A percentile compares a stretch with the other conserved stretches of the same genome.
These are phyloP conservation scores for Athalia circularis DNA, from an alignment of 2,888 invertebrate species.

Conservation along the genomic window DNA sequence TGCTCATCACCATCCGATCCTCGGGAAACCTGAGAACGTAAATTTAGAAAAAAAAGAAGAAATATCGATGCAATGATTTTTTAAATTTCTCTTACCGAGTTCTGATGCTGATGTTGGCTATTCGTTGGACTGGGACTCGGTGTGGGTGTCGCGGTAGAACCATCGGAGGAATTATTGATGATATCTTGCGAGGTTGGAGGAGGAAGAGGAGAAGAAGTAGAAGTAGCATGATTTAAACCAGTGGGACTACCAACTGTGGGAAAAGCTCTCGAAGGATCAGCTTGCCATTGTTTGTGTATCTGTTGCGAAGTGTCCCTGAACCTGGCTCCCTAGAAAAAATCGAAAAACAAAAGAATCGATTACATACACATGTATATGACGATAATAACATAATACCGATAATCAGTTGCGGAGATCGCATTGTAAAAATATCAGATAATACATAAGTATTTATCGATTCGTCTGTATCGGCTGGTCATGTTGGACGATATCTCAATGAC, in stretches of 20 bases:
- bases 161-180: constrained; percentile 5
- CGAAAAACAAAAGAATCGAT: not conserved
- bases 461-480: too few relatives aligned
- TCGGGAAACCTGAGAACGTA: not conserved
- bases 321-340: constrained; percentile 76
- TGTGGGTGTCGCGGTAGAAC: constrained; percentile 64
- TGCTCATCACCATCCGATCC: not conserved
- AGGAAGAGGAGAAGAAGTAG: not conserved
- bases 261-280: constrained; percentile 72
- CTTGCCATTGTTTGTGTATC: constrained; percentile 82
- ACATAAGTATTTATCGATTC: too few relatives aligned
- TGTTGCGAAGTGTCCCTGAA: constrained; percentile 86
- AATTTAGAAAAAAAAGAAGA: not conserved
- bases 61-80: not conserved
- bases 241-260: constrained; percentile 67
- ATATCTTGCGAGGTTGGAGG: not conserved
- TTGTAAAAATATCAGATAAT: too few relatives aligned
- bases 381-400: not conserved
- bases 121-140: constrained; percentile 71
- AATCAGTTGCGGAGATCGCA: too few relatives aligned
- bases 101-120: constrained; percentile 60
- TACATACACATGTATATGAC: not conserved
- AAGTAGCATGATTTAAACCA: constrained; percentile 22
- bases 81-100: constrained; percentile 62
- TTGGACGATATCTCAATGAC: too few relatives aligned